phyloP scores from a whole-genome alignment of 2,797 vertebrate genomes.

The Holocentrus rufus region DNA sequence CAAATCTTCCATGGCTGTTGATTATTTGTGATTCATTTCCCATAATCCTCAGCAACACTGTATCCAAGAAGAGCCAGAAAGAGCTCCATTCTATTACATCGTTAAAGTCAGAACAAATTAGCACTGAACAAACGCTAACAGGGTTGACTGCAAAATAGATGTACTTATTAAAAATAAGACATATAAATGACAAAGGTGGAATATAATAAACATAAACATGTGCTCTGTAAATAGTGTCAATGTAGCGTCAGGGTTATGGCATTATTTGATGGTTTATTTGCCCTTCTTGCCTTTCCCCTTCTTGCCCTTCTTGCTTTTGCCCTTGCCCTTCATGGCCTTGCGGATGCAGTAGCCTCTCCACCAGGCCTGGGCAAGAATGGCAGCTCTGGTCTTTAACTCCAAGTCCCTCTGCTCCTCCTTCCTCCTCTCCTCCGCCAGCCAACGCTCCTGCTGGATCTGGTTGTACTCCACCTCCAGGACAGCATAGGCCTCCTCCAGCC shows the following conservation, averaged over 20 bases:
- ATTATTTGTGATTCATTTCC: not conserved
- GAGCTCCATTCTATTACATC: not conserved
- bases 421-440: constrained; percentile 68
- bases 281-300: constrained; percentile 80
- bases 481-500: constrained; percentile 72
- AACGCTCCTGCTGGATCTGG: constrained; percentile 82
- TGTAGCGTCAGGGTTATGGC: not conserved
- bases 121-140: not conserved
- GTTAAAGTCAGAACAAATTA: not conserved
- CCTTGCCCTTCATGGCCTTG: constrained; percentile 77
- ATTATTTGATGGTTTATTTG: constrained; percentile 52
- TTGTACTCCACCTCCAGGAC: constrained; percentile 80
- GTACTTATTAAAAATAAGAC: not conserved
- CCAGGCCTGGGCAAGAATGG: constrained; percentile 84
- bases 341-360: constrained; percentile 89
- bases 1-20: not conserved
- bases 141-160: not conserved
- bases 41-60: not conserved
- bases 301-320: constrained; percentile 75
- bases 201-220: not conserved
- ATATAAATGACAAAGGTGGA: not conserved
- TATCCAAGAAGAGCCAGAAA: not conserved
- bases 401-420: constrained; percentile 76
- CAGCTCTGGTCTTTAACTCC: constrained; percentile 78
- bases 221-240: not conserved